Conservation (phyloP, 2,113 vertebrate genomes). For the Fulica atra region DNA sequence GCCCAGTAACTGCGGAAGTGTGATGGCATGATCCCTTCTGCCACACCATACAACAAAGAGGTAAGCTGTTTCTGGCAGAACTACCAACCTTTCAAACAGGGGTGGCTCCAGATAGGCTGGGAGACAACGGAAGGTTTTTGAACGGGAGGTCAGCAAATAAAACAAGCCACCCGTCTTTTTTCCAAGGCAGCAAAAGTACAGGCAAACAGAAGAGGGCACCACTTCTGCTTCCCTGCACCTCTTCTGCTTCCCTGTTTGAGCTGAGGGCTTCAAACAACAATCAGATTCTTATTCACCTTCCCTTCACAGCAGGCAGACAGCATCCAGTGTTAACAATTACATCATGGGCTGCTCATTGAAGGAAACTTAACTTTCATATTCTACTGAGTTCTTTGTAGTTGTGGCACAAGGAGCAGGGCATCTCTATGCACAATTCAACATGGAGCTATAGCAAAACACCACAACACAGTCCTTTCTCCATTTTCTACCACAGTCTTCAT, state of each 20-base stretch:
- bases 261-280: background rate
- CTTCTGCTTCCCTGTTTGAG: background rate
- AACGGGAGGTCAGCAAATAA: background rate
- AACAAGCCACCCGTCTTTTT: background rate
- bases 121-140: background rate
- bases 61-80: background rate
- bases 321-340: background rate
- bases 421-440: background rate
- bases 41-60: background rate
- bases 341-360: background rate
- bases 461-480: background rate
- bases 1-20: background rate
- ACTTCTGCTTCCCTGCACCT: background rate
- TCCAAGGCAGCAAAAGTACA: background rate
- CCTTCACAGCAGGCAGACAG: rapidly evolving
- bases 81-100: background rate
- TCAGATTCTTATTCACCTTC: background rate
- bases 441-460: background rate
- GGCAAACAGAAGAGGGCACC: background rate
- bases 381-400: background rate
- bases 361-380: background rate
- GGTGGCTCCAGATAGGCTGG: background rate
- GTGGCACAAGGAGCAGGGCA: background rate
- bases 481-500: background rate
- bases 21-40: background rate